Base-by-base conservation (phyloP, 37 sponge, comb jelly and placozoan species). In the Eunapius fragilis region DNA sequence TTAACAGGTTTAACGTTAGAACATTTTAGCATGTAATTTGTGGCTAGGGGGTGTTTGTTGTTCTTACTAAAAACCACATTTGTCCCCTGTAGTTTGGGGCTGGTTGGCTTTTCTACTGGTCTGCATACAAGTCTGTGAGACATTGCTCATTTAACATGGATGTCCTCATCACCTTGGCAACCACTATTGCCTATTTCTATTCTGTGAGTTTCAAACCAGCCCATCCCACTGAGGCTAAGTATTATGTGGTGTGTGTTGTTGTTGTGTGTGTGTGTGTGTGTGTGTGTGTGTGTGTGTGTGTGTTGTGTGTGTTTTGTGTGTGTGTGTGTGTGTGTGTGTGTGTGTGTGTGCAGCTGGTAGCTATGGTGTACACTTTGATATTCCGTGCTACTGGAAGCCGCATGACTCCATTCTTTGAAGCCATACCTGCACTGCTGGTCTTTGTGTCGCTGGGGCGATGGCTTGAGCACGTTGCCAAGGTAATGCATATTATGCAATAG, bases 141-240 rank as follows among this genome's bases (percentile, higher is more conserved):
- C 92, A 95, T 84, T 80, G 82, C 68, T 67, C 92, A 33, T 89
- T 93, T n/a, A 95, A 89, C 45, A 97, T 97, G 95, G 98, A 97
- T 68, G 85, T 97, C 35, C 89, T 97, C 23, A 95, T 97, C 27
- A 88, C 79, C 25, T 47, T 96, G 78, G 96, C 96, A 31, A 96
- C 96, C 50, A 93, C 86, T 34, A 90, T 96, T 22, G 93, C 96
- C 72, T 96, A 93, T 47, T 68, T 80, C 27, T 96, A 96, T 79
- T 94, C 94, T 37, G 91, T 87, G 34, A 86, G 86, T 77, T 6
- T 7, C 37, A 2, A 3, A 9, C n/a, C n/a, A 31, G 6, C 13
- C 1, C 31, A 0, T 31, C 22, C n/a, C n/a, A n/a, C n/a, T n/a
- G n/a, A n/a, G n/a, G n/a, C n/a, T n/a, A n/a, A n/a, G n/a, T n/a